Percentiles rank a stretch among this genome's conserved stretches.
phyloP scores from a whole-genome alignment of 92 coral and sea anemone genomes.

The Palythoa heliodiscus region DNA sequence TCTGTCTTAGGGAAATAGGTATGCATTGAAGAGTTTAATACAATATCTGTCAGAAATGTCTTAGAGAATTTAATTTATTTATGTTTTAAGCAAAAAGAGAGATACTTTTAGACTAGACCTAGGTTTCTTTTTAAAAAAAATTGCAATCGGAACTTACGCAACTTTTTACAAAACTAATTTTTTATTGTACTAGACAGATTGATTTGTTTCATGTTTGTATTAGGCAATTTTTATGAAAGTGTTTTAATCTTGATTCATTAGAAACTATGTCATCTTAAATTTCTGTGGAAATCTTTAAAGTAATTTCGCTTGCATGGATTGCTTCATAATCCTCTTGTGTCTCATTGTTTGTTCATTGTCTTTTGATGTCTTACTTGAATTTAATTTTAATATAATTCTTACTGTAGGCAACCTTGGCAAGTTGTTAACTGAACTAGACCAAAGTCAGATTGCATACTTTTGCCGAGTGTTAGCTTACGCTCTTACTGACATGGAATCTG shows the following conservation, averaged over 20 bases:
- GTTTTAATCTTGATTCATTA: not conserved
- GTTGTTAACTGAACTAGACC: conserved; percentile 66
- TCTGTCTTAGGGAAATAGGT: conserved; percentile 52
- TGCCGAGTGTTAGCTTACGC: conserved; percentile 91
- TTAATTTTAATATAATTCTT: conserved; percentile 1
- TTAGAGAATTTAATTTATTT: too few species aligned
- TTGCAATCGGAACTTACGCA: too few species aligned
- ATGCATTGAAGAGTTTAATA: not conserved
- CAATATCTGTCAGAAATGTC: not conserved
- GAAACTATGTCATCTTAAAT: not conserved
- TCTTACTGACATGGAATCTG: conserved; percentile 84
- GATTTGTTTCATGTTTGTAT: too few species aligned
- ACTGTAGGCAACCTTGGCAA: conserved; percentile 66
- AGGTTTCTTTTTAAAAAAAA: too few species aligned
- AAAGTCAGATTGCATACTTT: conserved; percentile 81
- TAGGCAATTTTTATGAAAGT: too few species aligned
- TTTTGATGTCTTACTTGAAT: not conserved
- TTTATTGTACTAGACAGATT: too few species aligned
- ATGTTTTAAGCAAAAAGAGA: too few species aligned
- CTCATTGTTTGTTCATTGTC: too few species aligned
- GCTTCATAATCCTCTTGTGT: not conserved
- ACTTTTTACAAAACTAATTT: too few species aligned
- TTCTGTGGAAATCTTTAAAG: not conserved
- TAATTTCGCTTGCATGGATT: not conserved
- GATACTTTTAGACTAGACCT: too few species aligned